These are phyloP conservation scores for Sympetrum striolatum DNA, from an alignment of 2,888 invertebrate genomes.

Conservation along the genomic window DNA sequence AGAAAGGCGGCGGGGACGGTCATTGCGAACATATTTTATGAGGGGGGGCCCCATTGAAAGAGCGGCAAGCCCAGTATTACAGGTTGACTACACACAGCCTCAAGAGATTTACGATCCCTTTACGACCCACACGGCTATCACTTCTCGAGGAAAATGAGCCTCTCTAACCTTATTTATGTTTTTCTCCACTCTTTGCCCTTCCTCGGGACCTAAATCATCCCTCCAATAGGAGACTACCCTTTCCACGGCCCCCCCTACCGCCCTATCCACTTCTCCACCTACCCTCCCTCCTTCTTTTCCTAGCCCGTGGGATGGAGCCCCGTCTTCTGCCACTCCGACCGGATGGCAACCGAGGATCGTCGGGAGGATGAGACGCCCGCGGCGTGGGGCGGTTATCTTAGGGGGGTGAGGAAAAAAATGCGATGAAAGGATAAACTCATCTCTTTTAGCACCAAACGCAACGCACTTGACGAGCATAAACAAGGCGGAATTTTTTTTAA, in stretches of 20 bases:
- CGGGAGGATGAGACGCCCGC: not conserved
- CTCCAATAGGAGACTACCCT: conserved; percentile 24
- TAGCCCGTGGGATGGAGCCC: not conserved
- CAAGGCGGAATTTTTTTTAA: conserved; percentile 37
- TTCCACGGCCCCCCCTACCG: not conserved
- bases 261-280: not conserved
- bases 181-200: conserved; percentile 45
- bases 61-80: conserved; percentile 44
- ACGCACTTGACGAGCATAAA: conserved; percentile 41
- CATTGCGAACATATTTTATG: conserved; percentile 45
- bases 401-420: not conserved
- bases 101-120: conserved; percentile 46
- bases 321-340: conserved; percentile 27
- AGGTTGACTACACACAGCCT: conserved; percentile 45
- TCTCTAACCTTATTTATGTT: conserved; percentile 47
- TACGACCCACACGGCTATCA: conserved; percentile 46
- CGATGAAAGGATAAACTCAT: conserved; percentile 43
- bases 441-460: conserved; percentile 41
- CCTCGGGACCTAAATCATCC: conserved; percentile 45
- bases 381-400: not conserved
- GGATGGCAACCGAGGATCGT: conserved; percentile 27
- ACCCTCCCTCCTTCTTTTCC: not conserved
- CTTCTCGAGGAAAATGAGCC: conserved; percentile 47
- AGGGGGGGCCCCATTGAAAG: conserved; percentile 33
- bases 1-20: conserved; percentile 35